Base-by-base conservation (phyloP, 2,797 vertebrate species). In the Gymnothorax javanicus region DNA sequence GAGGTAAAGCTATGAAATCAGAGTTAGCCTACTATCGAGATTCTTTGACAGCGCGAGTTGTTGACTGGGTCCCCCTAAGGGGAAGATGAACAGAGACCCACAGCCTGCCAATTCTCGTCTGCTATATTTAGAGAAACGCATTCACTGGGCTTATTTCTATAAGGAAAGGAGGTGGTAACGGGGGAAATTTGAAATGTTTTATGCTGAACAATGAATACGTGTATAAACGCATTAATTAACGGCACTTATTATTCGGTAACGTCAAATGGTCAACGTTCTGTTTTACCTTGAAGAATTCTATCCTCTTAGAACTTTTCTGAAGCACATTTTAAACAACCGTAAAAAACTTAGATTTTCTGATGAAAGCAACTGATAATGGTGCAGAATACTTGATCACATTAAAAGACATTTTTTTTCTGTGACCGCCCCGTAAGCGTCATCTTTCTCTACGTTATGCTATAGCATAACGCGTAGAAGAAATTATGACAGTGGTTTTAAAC, bases 21-120 rank as follows among this genome's bases (percentile, higher is more conserved):
- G 54, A 27, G 54, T 57, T 33, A 85, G 88, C 90, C 91, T 25
- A n/a, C 88, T 64, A 15, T 60, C 8, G 25, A 83, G 82, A 83
- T 25, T 25, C 56, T 58, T 33, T 83, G 15, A 27, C 27, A 11
- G 33, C 52, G 59, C 43, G 62, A 54, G 43, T 43, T 64, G 50
- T 52, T 69, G 52, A 86, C 85, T 13, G 57, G 15, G 54, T 43
- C 59, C 64, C 25, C 54, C 54, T 52, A 27, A 27, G 81, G 57
- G 58, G 27, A 27, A 77, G 60, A 56, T 56, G 82, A 86, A 85
- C 25, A 82, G 82, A 73, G 82, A 82, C n/a, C 11, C 27, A 12
- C 85, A 27, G 79, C 88, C 5, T n/a, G n/a, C 69, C n/a, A 85
- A 75, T 33, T 64, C 13, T 57, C 60, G 60, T 86, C 15, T 23